phyloP scores from a whole-genome alignment of 1,140 invertebrate genomes.

The Bombus sibiricus region DNA sequence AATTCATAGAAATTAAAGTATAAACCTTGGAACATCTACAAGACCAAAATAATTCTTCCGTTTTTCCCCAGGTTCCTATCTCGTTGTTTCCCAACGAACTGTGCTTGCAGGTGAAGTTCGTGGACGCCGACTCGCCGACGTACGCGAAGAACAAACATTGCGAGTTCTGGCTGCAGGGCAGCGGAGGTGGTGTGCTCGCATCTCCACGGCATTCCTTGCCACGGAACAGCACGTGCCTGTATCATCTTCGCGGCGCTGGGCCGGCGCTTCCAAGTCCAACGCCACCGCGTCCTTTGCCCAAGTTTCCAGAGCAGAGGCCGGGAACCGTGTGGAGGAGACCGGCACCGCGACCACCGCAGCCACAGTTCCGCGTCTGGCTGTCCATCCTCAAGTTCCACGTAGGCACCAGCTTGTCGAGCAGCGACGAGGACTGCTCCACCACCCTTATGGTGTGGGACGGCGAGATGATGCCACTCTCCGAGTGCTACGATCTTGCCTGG shows the following conservation, averaged over 20 bases:
- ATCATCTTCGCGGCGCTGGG: constrained; percentile 88
- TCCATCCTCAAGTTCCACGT: constrained; percentile 94
- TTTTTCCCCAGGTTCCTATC: no score
- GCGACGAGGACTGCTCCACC: constrained; percentile 89
- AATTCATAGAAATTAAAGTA: no score
- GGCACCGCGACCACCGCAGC: constrained; percentile 83
- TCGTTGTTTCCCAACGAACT: background rate
- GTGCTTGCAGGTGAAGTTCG: constrained; percentile 88
- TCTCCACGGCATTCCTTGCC: constrained; percentile 92
- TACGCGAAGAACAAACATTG: constrained; percentile 92
- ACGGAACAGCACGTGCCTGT: constrained; percentile 93
- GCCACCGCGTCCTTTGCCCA: constrained; percentile 84
- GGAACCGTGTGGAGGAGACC: constrained; percentile 84
- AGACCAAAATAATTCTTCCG: no score
- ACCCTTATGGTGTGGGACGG: constrained; percentile 93
- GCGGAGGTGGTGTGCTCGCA: constrained; percentile 89
- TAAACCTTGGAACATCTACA: no score
- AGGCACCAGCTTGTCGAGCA: constrained; percentile 81
- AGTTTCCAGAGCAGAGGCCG: constrained; percentile 85
- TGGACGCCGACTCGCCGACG: constrained; percentile 90
- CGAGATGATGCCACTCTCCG: constrained; percentile 88
- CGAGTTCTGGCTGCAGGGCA: constrained; percentile 93
- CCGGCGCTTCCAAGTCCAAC: constrained; percentile 84
- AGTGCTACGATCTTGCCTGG: constrained; percentile 92
- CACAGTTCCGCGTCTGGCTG: constrained; percentile 92